phyloP scores from a whole-genome alignment of 1,140 invertebrate species.

The Zaprionus taronus region DNA sequence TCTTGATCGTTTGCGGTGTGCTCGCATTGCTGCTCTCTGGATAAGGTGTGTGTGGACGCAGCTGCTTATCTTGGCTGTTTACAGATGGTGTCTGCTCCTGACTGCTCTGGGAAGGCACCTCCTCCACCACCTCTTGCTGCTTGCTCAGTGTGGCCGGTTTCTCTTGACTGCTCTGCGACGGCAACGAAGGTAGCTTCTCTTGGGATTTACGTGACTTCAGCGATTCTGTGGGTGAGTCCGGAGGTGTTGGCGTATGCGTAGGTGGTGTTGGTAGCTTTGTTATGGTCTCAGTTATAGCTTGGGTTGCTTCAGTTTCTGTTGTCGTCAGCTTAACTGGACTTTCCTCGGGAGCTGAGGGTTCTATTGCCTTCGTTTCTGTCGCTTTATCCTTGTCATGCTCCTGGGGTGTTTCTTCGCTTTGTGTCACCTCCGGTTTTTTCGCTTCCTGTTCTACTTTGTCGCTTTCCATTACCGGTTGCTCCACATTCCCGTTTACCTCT shows the following conservation, averaged over 20 bases:
- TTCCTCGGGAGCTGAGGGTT: slow-evolving; percentile 11
- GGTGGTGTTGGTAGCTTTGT: slow-evolving; percentile 60
- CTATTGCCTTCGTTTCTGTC: not conserved
- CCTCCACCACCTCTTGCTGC: slow-evolving; percentile 52
- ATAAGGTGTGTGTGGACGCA: slow-evolving; percentile 73
- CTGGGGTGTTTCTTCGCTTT: slow-evolving; percentile 19
- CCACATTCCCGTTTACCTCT: slow-evolving; percentile 39
- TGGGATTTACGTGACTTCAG: slow-evolving; percentile 39
- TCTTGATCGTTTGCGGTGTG: slow-evolving; percentile 73
- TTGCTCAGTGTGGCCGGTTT: slow-evolving; percentile 7
- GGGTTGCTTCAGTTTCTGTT: not conserved
- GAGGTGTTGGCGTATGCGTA: slow-evolving; percentile 40
- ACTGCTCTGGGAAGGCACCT: slow-evolving; percentile 3
- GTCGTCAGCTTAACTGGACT: slow-evolving; percentile 22
- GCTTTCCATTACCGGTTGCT: not conserved
- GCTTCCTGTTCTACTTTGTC: not conserved
- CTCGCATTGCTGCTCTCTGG: slow-evolving; percentile 71
- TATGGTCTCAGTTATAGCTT: slow-evolving; percentile 10
- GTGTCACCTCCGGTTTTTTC: not conserved
- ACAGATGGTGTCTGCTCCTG: not conserved
- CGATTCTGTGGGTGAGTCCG: slow-evolving; percentile 56
- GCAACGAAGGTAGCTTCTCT: slow-evolving; percentile 5
- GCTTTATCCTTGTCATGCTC: not conserved
- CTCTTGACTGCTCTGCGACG: slow-evolving; percentile 11
- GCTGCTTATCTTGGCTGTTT: slow-evolving; percentile 50